Conservation (phyloP, 2,797 vertebrate genomes). For the Gastrophryne carolinensis region DNA sequence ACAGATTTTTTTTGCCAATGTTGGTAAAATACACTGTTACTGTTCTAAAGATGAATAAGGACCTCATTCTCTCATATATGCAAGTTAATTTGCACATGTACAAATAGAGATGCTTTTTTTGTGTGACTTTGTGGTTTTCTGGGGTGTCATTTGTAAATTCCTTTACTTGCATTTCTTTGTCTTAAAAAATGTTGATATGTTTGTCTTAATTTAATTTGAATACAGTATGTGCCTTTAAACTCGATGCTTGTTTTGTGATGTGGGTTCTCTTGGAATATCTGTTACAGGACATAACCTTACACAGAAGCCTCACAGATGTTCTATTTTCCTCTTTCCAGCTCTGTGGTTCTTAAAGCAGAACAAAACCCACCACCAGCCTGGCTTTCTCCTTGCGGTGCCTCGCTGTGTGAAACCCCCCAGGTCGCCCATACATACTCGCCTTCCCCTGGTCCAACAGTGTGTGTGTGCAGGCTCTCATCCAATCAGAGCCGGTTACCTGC, state of each 20-base stretch:
- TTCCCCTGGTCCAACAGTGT: no score
- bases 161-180: constrained; percentile 58
- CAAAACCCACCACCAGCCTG: no score
- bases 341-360: no score
- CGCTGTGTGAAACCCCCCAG: no score
- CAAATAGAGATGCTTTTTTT: constrained; percentile 64
- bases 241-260: constrained; percentile 55
- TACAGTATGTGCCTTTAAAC: constrained; percentile 66
- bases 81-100: constrained; percentile 78
- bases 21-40: constrained; percentile 64
- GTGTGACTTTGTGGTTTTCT: constrained; percentile 55
- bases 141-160: constrained; percentile 46
- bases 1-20: constrained; percentile 63
- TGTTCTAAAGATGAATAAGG: constrained; percentile 68
- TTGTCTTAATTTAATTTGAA: constrained; percentile 63
- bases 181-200: constrained; percentile 60
- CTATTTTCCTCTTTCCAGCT: no score
- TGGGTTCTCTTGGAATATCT: constrained; percentile 58
- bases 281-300: constrained; percentile 55
- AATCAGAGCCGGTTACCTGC: no score
- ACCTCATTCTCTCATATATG: constrained; percentile 70
- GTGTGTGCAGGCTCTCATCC: no score
- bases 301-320: not conserved
- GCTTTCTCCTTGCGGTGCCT: no score
- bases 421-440: no score